Conservation (phyloP, 2,797 vertebrate genomes). For the Aphelocoma californica region DNA sequence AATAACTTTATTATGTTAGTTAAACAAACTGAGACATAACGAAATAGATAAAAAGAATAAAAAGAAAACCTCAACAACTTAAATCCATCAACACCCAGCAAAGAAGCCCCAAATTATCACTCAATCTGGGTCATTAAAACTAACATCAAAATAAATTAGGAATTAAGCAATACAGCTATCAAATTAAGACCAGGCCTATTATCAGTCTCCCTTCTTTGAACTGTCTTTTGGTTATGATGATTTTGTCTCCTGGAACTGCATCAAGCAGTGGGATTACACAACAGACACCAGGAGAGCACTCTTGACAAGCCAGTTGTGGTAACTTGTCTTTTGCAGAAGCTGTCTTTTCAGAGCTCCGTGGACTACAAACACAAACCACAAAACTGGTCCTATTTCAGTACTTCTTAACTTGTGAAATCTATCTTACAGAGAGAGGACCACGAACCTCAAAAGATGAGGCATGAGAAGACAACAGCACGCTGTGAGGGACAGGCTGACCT, state of each 20-base stretch:
- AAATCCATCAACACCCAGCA: slow-evolving; percentile 27
- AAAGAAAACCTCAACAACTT: slow-evolving; percentile 8
- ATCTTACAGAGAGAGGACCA: not conserved
- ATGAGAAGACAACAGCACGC: not conserved
- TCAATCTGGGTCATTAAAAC: not conserved
- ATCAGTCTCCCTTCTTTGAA: slow-evolving; percentile 13
- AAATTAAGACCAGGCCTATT: not conserved
- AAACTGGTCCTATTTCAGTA: not conserved
- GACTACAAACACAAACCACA: not conserved
- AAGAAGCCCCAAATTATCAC: not conserved
- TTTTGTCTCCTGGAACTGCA: not conserved
- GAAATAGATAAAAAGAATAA: slow-evolving; percentile 36
- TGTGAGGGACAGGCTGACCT: not conserved
- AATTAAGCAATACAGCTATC: slow-evolving; percentile 35
- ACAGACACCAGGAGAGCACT: not conserved
- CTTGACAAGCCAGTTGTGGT: not conserved
- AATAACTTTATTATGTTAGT: slow-evolving; percentile 1
- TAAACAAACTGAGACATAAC: slow-evolving; percentile 9
- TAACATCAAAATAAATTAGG: not conserved
- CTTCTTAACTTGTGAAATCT: not conserved
- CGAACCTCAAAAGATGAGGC: not conserved
- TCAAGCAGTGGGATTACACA: not conserved
- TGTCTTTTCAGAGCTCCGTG: not conserved
- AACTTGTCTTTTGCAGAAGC: not conserved
- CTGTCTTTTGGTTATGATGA: not conserved